A percentile compares a stretch with the other conserved stretches of the same genome.
Evolutionary conservation across 2,888 invertebrate genomes (phyloP).

Genomic region (Tenthredo notha): DNA sequence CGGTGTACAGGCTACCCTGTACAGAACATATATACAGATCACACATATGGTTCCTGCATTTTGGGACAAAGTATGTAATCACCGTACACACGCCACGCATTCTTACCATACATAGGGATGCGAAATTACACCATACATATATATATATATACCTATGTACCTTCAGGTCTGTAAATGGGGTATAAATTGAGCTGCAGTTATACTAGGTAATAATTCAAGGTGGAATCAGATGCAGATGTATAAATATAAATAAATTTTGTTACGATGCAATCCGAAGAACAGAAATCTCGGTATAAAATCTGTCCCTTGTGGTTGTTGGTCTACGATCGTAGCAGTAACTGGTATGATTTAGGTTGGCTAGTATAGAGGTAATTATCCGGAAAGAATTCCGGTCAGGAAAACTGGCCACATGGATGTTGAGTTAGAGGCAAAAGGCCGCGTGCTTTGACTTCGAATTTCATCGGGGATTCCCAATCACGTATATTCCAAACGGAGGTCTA

Average conservation of each 20-base stretch:
- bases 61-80: slow-evolving; percentile 53
- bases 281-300: slow-evolving; percentile 57
- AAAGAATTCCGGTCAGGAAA: slow-evolving; percentile 74
- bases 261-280: neutral
- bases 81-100: slow-evolving; percentile 34
- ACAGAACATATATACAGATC: neutral
- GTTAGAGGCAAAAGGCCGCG: slow-evolving; percentile 70
- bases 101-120: slow-evolving; percentile 5
- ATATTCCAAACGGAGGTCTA: slow-evolving; percentile 55
- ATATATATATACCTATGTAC: too few relatives aligned
- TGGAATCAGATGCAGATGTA: neutral
- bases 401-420: slow-evolving; percentile 65
- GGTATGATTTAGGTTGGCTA: slow-evolving; percentile 69
- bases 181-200: neutral
- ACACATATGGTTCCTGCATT: slow-evolving; percentile 46
- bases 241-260: neutral
- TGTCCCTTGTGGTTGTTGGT: neutral
- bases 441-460: slow-evolving; percentile 70
- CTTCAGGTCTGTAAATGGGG: neutral
- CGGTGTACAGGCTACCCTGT: slow-evolving; percentile 68
- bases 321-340: neutral
- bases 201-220: neutral
- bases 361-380: slow-evolving; percentile 72
- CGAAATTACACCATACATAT: neutral
- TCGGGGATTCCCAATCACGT: slow-evolving; percentile 69